Evolutionary conservation across 2,797 vertebrate species (phyloP).

Genomic region (Phyllotis vaccarum): DNA sequence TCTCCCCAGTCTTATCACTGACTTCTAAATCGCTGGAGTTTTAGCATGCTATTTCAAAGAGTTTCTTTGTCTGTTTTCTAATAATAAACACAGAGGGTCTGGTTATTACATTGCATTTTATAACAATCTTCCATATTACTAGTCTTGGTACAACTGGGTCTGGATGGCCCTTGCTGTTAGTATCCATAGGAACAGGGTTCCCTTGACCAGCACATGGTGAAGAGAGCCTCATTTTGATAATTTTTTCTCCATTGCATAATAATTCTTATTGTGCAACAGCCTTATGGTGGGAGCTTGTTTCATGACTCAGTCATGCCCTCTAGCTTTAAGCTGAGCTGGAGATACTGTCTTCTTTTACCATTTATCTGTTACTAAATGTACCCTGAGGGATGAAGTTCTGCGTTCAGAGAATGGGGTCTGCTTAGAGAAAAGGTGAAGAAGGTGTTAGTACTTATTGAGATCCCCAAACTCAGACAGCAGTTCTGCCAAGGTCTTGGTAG

Average conservation of each 20-base stretch:
- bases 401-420: constrained; percentile 24
- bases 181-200: not conserved
- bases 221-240: not conserved
- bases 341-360: constrained; percentile 33
- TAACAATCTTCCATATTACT: not conserved
- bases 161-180: not conserved
- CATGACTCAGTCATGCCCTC: constrained; percentile 67
- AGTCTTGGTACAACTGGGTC: not conserved
- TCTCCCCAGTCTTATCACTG: not conserved
- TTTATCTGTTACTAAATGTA: constrained; percentile 71
- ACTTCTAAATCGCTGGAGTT: not conserved
- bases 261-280: constrained; percentile 1
- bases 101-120: constrained; percentile 9
- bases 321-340: constrained; percentile 51
- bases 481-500: not conserved
- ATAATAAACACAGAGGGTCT: not conserved
- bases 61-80: not conserved
- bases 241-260: not conserved
- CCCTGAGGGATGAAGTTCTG: constrained; percentile 19
- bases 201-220: not conserved
- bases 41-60: not conserved
- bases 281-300: constrained; percentile 14
- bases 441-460: not conserved
- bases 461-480: not conserved
- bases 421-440: not conserved